Evolutionary conservation across 2,113 vertebrate species (phyloP), one percentile per base, ranked within the genome.

Genomic region (Hippocampus mohnikei): DNA sequence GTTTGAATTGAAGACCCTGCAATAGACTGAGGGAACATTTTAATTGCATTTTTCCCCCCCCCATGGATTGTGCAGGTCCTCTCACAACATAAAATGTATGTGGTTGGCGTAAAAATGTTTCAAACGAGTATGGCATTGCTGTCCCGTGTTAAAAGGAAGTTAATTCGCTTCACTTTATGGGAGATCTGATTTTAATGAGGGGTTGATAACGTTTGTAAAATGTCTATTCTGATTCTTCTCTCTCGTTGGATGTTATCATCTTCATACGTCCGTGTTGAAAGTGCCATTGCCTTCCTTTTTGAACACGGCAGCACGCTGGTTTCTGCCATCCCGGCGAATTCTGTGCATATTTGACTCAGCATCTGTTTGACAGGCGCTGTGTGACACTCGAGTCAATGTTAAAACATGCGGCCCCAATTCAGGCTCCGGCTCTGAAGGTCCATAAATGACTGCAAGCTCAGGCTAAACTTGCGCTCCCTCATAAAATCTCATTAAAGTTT

Each of bases 211-310:
- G 23, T 64, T 12, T 42, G 11, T 42, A 42, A 10, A 21, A 64
- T n/a, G 23, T 23, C 23, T 23, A 44, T 11, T 42, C 40, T 23
- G 40, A 8, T 41, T n/a, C 9, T 40, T 63, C 37, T 15, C 18
- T 62, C 60, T 40, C 16, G 5, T 40, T 12, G 41, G 20, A 40
- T 62, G 70, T 70, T 61, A 73, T 68, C 64, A 65, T 74, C 52
- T 69, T 82, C 74, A 82, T 74, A 64, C 62, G 66, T 73, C 61
- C 66, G 63, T 77, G 81, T 85, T 67, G 68, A 67, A 81, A 62
- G 58, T 58, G 42, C 66, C 44, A 0, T 71, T 67, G 55, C 41
- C 16, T 75, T 77, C 67, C 75, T 71, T 76, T 37, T 71, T 83
- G 72, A 83, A 83, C 78, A 78, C 50, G 63, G 66, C 56, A 70